Base-by-base conservation (phyloP, 2,888 invertebrate species). In the Netelia melanura region DNA sequence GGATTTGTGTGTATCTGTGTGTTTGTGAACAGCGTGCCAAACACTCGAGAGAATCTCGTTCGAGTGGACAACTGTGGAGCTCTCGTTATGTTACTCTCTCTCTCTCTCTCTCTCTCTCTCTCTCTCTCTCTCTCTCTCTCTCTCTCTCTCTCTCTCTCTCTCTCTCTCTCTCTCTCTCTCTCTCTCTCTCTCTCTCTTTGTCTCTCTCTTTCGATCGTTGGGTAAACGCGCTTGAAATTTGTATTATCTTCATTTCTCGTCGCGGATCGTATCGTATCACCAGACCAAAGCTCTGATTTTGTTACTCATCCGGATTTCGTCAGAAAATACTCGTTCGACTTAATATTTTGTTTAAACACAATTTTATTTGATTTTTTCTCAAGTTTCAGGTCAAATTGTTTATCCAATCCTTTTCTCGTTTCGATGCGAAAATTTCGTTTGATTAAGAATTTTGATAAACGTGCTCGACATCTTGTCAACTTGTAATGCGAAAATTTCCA, bases 391-490 rank as follows among this genome's bases (percentile, higher is more conserved):
- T 21, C 21, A 1, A 21, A 21, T 21, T 21, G 21, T 21, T 21
- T 21, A 21, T 21, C 1, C 21, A 21, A 21, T 5, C 38, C 1
- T 38, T 52, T 14, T 11, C 52, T 52, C 52, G 21, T 2, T 56
- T 56, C 6, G 8, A 17, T 8, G 56, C 14, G 21, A 6, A 54
- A 65, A 23, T 65, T 75, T 43, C 2, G 23, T 8, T 75, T 8
- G 8, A 54, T 67, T 21, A n/a, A 5, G 1, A 58, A 9, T 44
- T 77, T 67, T 6, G 52, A 25, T 2, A n/a, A 44, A 44, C 23
- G 23, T 58, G 56, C 56, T 77, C 17, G 38, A 71, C 56, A 56
- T 21, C 54, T 68, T 70, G 48, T 30, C 44, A 74, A 48, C 62
- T 52, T 3, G 38, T 6, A 38, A 38, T 38, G 5, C 38, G 6